Conservation (phyloP, 2,888 invertebrate genomes). For the Lomographa bimaculata region DNA sequence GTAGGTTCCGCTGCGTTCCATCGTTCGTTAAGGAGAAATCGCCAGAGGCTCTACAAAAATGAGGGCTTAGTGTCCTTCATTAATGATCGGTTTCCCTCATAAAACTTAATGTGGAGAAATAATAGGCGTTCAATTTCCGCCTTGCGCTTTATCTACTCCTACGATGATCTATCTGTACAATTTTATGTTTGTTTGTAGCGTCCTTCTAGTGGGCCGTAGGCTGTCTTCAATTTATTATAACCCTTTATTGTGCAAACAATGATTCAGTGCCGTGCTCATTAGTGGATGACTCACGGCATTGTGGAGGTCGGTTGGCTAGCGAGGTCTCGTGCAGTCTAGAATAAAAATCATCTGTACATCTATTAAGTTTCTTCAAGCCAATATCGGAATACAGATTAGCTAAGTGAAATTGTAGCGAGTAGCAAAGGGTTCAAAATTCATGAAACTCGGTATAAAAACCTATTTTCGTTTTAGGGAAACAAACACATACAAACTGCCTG, state of each 20-base stretch:
- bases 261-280: constrained; percentile 61
- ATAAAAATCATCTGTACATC: too few species aligned
- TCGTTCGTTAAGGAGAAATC: constrained; percentile 26
- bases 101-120: too few species aligned
- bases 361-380: too few species aligned
- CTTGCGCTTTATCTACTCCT: neutral
- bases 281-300: constrained; percentile 56
- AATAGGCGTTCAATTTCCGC: too few species aligned
- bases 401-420: too few species aligned
- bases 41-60: constrained; percentile 23
- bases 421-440: too few species aligned
- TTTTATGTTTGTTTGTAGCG: constrained; percentile 5
- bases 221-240: constrained; percentile 42
- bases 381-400: too few species aligned
- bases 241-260: constrained; percentile 63
- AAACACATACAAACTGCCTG: too few species aligned
- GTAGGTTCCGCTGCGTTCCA: constrained; percentile 44
- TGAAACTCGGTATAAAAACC: too few species aligned
- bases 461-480: too few species aligned
- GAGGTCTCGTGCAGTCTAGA: constrained; percentile 12
- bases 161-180: constrained; percentile 3
- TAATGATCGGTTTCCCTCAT: neutral
- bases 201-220: constrained; percentile 18
- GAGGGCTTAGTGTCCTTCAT: constrained; percentile 7
- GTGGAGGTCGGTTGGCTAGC: constrained; percentile 33